Evolutionary conservation across 2,113 vertebrate species (phyloP).

Genomic region (Rhombomys opimus): DNA sequence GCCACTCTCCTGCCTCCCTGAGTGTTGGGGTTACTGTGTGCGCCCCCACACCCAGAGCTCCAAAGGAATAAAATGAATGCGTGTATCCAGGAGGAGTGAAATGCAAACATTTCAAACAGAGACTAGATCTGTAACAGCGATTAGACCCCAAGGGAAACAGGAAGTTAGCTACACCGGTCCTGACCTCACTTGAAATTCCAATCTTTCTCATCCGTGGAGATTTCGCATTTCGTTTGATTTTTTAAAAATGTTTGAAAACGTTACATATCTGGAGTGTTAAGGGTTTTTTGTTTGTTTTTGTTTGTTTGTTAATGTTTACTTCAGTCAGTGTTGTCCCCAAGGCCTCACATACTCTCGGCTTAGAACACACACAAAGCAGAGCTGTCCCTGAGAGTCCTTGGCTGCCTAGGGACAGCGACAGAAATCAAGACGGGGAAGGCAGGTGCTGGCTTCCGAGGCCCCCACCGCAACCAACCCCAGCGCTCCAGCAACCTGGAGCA

Average conservation of each 20-base stretch:
- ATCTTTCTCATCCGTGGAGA: background rate
- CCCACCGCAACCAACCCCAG: constrained; percentile 83
- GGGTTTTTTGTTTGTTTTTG: too few species aligned
- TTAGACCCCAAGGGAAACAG: background rate
- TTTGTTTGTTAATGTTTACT: background rate
- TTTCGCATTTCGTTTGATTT: background rate
- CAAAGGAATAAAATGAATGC: background rate
- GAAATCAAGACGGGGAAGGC: background rate
- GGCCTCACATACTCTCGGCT: background rate
- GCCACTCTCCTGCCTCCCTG: background rate
- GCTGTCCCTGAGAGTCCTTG: background rate
- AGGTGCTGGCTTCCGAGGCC: constrained; percentile 75
- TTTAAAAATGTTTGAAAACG: background rate
- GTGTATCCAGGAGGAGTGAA: background rate
- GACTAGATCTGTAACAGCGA: background rate
- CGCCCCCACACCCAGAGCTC: background rate
- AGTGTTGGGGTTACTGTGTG: background rate
- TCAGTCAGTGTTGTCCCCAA: background rate
- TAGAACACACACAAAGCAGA: background rate
- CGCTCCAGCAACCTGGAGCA: constrained; percentile 80
- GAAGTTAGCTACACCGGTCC: background rate
- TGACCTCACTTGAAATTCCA: background rate
- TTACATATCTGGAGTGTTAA: background rate
- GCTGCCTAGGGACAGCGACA: background rate
- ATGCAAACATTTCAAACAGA: background rate